Conservation (phyloP, 1,140 invertebrate species). For the Drosophila arawakana region DNA sequence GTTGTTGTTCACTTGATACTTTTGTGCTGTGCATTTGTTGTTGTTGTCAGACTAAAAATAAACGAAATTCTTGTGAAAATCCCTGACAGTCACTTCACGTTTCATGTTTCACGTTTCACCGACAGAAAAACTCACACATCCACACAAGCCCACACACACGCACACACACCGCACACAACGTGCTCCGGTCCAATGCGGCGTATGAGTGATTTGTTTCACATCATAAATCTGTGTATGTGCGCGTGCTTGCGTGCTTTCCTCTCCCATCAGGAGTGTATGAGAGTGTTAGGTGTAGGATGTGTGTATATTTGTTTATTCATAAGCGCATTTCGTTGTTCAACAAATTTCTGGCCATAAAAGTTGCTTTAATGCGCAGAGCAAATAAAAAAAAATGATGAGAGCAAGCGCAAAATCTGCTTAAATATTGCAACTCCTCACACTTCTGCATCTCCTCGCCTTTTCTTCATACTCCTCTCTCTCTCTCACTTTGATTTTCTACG, state of each 20-base stretch:
- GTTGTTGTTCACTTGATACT: too few relatives aligned
- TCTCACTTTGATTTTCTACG: background rate
- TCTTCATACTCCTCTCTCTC: background rate
- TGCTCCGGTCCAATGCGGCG: conserved; percentile 27
- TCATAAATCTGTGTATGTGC: conserved; percentile 46
- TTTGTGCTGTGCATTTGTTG: conserved; percentile 29
- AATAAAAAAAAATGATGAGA: conserved; percentile 20
- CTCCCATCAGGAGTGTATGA: conserved; percentile 2
- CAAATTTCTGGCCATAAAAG: conserved; percentile 41
- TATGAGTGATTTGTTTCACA: conserved; percentile 54
- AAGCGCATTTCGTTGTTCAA: conserved; percentile 56
- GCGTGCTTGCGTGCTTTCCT: conserved; percentile 24
- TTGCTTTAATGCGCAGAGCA: conserved; percentile 24
- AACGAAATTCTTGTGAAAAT: conserved; percentile 45
- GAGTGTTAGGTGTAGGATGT: background rate
- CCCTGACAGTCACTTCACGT: conserved; percentile 58
- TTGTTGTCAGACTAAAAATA: conserved; percentile 38
- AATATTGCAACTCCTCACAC: conserved; percentile 33
- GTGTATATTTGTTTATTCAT: conserved; percentile 69
- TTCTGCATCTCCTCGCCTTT: background rate
- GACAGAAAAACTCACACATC: conserved; percentile 4
- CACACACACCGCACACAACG: background rate
- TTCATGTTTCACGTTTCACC: conserved; percentile 28
- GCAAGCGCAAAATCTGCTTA: conserved; percentile 29
- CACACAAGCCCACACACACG: background rate